Conservation (phyloP, 2,797 vertebrate species). For the Philypnodon macrostomus region DNA sequence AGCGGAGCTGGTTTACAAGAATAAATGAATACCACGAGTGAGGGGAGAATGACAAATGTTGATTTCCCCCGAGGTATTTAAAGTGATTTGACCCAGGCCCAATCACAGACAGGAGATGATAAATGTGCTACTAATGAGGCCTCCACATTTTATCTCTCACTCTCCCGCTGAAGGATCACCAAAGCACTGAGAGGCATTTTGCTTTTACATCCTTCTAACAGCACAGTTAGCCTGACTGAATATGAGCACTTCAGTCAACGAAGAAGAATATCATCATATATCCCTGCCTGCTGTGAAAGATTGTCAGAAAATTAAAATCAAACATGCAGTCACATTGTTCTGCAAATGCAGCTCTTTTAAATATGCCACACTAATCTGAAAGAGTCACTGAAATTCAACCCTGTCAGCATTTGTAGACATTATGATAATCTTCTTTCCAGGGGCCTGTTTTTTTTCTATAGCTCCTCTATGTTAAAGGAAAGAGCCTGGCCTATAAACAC, state of each 20-base stretch:
- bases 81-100: constrained; percentile 84
- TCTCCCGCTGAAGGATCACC: constrained; percentile 66
- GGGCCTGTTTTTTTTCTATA: constrained; percentile 44
- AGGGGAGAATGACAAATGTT: constrained; percentile 78
- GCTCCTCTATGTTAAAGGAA: constrained; percentile 67
- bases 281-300: constrained; percentile 68
- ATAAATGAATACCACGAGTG: constrained; percentile 75
- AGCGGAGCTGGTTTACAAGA: constrained; percentile 64
- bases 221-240: constrained; percentile 58
- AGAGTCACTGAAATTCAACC: constrained; percentile 70
- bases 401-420: constrained; percentile 82
- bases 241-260: constrained; percentile 57
- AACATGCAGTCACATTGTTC: constrained; percentile 78
- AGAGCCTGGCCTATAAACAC: constrained; percentile 76
- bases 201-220: constrained; percentile 60
- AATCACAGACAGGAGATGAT: constrained; percentile 83
- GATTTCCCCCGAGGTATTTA: constrained; percentile 84
- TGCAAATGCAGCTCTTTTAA: constrained; percentile 64
- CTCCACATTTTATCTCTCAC: constrained; percentile 74
- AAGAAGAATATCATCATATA: constrained; percentile 54
- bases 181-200: constrained; percentile 49
- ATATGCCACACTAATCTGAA: constrained; percentile 71
- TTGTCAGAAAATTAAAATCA: constrained; percentile 80
- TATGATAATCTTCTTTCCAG: constrained; percentile 73
- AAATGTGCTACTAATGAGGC: constrained; percentile 84